phyloP scores from a whole-genome alignment of 2,113 vertebrate genomes.

The Apeltes quadracus region DNA sequence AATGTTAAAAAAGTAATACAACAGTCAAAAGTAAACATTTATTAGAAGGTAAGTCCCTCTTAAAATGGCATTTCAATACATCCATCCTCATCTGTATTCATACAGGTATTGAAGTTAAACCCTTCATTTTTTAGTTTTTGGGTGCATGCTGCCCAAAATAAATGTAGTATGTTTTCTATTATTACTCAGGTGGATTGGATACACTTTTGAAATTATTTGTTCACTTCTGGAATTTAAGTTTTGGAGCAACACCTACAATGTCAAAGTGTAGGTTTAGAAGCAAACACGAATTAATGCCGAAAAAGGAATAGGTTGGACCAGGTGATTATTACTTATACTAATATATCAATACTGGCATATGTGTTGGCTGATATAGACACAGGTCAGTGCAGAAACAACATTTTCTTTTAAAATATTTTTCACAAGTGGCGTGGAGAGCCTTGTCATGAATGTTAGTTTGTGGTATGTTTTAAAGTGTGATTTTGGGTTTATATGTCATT shows the following conservation, averaged over 20 bases:
- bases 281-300: not conserved
- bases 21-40: not conserved
- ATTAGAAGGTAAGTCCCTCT: not conserved
- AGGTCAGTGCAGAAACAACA: not conserved
- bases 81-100: conserved; percentile 16
- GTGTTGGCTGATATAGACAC: not conserved
- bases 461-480: not conserved
- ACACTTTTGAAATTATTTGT: conserved; percentile 29
- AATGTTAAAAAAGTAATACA: not conserved
- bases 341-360: not conserved
- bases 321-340: not conserved
- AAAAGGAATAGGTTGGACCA: not conserved
- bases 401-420: not conserved
- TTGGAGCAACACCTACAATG: conserved; percentile 17
- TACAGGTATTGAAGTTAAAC: conserved; percentile 4
- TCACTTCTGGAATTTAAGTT: conserved; percentile 24
- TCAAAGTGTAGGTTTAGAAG: not conserved
- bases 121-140: conserved; percentile 17
- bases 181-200: conserved; percentile 40
- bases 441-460: not conserved
- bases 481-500: not conserved
- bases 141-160: conserved; percentile 46
- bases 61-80: conserved; percentile 37
- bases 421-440: not conserved
- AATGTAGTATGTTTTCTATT: conserved; percentile 28